Conservation (phyloP, 2,888 invertebrate species). For the Scaptomyza tumidula region DNA sequence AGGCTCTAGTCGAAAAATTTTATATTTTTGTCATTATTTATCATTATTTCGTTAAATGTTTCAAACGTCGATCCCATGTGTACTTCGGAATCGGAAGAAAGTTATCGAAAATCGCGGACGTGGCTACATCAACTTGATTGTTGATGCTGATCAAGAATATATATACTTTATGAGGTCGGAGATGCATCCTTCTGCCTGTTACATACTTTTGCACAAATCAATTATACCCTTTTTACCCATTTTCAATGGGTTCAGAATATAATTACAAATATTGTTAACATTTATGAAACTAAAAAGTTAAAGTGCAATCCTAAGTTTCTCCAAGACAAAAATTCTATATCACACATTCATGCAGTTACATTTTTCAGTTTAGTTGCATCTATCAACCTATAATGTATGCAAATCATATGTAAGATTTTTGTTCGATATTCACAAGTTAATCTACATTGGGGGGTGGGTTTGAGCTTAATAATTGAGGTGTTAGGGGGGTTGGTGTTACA, state of each 20-base stretch:
- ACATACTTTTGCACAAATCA: too few relatives aligned
- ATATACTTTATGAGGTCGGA: too few relatives aligned
- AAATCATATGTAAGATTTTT: background rate
- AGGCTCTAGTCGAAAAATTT: too few relatives aligned
- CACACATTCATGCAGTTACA: background rate
- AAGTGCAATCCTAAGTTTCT: slow-evolving; percentile 11
- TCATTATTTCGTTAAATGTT: too few relatives aligned
- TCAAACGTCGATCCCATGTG: too few relatives aligned
- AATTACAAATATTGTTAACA: slow-evolving; percentile 48
- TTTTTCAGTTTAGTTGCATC: background rate
- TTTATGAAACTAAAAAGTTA: slow-evolving; percentile 56
- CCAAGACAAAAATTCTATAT: background rate
- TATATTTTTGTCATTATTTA: too few relatives aligned
- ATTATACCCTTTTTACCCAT: too few relatives aligned
- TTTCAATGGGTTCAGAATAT: background rate
- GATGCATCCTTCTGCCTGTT: too few relatives aligned
- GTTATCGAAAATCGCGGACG: too few relatives aligned
- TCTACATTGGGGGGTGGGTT: slow-evolving; percentile 20
- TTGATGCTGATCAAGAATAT: too few relatives aligned
- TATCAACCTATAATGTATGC: background rate
- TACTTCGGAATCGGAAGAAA: too few relatives aligned
- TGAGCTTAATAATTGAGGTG: background rate
- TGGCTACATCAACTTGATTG: too few relatives aligned
- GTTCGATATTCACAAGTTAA: slow-evolving; percentile 9
- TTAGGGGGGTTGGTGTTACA: slow-evolving; percentile 19